phyloP scores from a whole-genome alignment of 2,113 vertebrate genomes.

The Entelurus aequoreus region DNA sequence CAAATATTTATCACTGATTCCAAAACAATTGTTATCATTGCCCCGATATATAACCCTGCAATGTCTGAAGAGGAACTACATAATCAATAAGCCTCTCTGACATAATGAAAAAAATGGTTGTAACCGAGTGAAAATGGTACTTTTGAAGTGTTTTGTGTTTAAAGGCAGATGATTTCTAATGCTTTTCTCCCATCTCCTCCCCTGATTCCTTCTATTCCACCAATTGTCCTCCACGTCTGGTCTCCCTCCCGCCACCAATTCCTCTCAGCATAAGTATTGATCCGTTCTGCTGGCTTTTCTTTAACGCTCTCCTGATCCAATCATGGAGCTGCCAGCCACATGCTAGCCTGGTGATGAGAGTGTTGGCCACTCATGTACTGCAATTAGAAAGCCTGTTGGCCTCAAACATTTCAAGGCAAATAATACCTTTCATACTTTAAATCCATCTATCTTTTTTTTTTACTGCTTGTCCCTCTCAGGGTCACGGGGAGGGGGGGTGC shows the following conservation, averaged over 20 bases:
- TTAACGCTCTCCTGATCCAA: slow-evolving; percentile 26
- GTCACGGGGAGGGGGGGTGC: too few species aligned
- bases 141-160: too few species aligned
- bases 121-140: too few species aligned
- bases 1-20: too few species aligned
- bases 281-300: slow-evolving; percentile 12
- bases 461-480: too few species aligned
- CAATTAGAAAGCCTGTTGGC: slow-evolving; percentile 16
- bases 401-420: neutral
- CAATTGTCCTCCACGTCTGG: neutral
- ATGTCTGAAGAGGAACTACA: too few species aligned
- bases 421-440: neutral
- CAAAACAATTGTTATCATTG: too few species aligned
- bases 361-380: slow-evolving; percentile 3
- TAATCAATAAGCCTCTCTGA: too few species aligned
- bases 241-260: slow-evolving; percentile 1
- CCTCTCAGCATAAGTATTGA: slow-evolving; percentile 28
- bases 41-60: too few species aligned
- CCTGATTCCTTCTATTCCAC: neutral
- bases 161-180: neutral
- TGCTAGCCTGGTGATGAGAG: slow-evolving; percentile 42
- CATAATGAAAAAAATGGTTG: too few species aligned
- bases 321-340: slow-evolving; percentile 31
- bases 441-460: too few species aligned
- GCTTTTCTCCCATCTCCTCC: neutral